A percentile compares a stretch with the other conserved stretches of the same genome.
Evolutionary conservation across 2,797 vertebrate species (phyloP).

Genomic region (Darevskia nairensis): DNA sequence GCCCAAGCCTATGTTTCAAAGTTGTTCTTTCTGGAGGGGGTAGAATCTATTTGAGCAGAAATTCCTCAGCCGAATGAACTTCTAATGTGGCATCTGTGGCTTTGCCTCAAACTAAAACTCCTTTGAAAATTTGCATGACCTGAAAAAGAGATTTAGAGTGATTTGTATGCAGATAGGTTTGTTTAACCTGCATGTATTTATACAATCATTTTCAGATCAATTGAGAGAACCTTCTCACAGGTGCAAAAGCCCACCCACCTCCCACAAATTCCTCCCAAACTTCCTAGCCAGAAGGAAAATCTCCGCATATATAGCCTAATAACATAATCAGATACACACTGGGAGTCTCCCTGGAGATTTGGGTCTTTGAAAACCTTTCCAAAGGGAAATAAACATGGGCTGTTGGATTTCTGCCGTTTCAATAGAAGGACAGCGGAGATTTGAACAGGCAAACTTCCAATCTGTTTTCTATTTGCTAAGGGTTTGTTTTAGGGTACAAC

Average conservation of each 20-base stretch:
- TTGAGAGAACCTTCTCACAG: constrained; percentile 36
- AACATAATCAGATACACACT: not conserved
- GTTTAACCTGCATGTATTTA: constrained; percentile 57
- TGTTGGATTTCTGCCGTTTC: not conserved
- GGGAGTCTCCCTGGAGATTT: not conserved
- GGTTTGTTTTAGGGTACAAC: not conserved
- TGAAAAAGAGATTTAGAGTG: constrained; percentile 41
- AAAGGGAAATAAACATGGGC: not conserved
- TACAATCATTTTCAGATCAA: constrained; percentile 34
- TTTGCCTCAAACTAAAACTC: constrained; percentile 46
- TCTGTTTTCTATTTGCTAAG: accelerated
- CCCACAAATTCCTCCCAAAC: not conserved
- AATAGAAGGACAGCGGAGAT: not conserved
- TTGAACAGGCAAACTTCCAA: not conserved
- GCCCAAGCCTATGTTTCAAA: constrained; percentile 16
- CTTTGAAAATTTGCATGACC: constrained; percentile 40
- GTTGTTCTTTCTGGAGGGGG: constrained; percentile 40
- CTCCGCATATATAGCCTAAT: not conserved
- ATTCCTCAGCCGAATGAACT: constrained; percentile 53
- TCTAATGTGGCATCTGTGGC: constrained; percentile 44
- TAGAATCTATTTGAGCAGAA: constrained; percentile 50
- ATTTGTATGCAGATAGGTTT: constrained; percentile 61
- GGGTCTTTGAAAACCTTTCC: not conserved
- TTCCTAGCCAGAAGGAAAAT: constrained; percentile 13
- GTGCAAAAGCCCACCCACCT: constrained; percentile 21